These are phyloP conservation scores for Lepidocolaptes lacrymiger DNA, from an alignment of 2,797 vertebrate species.

Conservation along the genomic window DNA sequence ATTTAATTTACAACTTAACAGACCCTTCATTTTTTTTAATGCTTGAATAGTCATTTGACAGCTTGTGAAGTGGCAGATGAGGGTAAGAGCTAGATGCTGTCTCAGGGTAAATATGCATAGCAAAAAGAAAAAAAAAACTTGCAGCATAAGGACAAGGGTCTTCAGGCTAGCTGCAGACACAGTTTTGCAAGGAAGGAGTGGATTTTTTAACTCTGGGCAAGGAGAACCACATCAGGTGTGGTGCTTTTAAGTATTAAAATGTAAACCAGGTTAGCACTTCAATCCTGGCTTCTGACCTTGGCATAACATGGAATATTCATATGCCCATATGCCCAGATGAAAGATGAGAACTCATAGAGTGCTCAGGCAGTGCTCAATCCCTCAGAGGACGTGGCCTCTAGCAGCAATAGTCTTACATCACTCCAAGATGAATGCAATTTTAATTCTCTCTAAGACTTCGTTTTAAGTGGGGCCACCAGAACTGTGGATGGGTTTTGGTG, in stretches of 20 bases:
- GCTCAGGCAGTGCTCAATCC: not conserved
- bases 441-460: not conserved
- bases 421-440: not conserved
- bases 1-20: conserved; percentile 62
- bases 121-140: not conserved
- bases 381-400: conserved; percentile 2
- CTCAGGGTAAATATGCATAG: conserved; percentile 26
- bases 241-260: conserved; percentile 28
- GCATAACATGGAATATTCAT: conserved; percentile 47
- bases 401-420: conserved; percentile 16
- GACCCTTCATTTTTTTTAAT: conserved; percentile 57
- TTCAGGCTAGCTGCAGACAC: not conserved
- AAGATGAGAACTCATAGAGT: not conserved
- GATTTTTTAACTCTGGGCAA: not conserved
- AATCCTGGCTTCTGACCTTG: conserved; percentile 44
- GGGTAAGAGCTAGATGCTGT: conserved; percentile 49
- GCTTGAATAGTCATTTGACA: conserved; percentile 60
- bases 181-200: not conserved
- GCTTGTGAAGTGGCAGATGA: conserved; percentile 39
- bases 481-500: not conserved
- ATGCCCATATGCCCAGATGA: not conserved
- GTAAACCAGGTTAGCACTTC: conserved; percentile 13
- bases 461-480: not conserved
- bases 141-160: not conserved
- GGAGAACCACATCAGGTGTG: not conserved